phyloP scores from a whole-genome alignment of 2,113 vertebrate species.

The Podarcis cretensis region DNA sequence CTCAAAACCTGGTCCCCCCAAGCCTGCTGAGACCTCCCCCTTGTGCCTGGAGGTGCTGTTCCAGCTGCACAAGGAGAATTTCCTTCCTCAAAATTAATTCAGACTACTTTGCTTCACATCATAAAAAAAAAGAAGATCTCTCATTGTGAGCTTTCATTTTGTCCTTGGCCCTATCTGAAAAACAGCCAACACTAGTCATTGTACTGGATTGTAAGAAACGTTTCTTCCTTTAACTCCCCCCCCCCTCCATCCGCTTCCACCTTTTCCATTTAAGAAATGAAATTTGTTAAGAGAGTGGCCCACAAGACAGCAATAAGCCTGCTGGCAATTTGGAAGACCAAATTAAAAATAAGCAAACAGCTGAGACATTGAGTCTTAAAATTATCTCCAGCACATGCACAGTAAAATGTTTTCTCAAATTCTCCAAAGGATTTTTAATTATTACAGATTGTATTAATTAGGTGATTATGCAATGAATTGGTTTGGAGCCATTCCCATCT shows the following conservation, averaged over 20 bases:
- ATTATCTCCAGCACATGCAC: slow-evolving; percentile 47
- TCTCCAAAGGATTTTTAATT: slow-evolving; percentile 75
- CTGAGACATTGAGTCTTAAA: slow-evolving; percentile 59
- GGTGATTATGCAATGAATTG: slow-evolving; percentile 70
- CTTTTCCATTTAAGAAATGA: slow-evolving; percentile 65
- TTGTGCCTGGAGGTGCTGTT: too few species aligned
- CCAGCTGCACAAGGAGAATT: neutral
- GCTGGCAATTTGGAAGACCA: slow-evolving; percentile 64
- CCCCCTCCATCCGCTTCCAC: neutral
- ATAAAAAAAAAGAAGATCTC: neutral
- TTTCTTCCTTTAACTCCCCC: neutral
- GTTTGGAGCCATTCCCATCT: slow-evolving; percentile 64
- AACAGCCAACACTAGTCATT: slow-evolving; percentile 18
- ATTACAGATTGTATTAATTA: slow-evolving; percentile 76
- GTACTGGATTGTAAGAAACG: slow-evolving; percentile 23
- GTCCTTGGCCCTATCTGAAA: neutral
- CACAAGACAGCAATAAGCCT: slow-evolving; percentile 68
- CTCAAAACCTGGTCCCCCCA: too few species aligned
- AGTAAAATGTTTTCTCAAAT: slow-evolving; percentile 58
- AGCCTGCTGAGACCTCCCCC: too few species aligned
- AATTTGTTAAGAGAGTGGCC: slow-evolving; percentile 64
- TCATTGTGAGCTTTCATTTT: slow-evolving; percentile 20
- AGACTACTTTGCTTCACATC: slow-evolving; percentile 4
- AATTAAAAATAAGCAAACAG: slow-evolving; percentile 72
- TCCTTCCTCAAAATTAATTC: neutral